These are phyloP conservation scores for Chloroceryle amazona DNA, from an alignment of 2,797 vertebrate species.

Conservation along the genomic window DNA sequence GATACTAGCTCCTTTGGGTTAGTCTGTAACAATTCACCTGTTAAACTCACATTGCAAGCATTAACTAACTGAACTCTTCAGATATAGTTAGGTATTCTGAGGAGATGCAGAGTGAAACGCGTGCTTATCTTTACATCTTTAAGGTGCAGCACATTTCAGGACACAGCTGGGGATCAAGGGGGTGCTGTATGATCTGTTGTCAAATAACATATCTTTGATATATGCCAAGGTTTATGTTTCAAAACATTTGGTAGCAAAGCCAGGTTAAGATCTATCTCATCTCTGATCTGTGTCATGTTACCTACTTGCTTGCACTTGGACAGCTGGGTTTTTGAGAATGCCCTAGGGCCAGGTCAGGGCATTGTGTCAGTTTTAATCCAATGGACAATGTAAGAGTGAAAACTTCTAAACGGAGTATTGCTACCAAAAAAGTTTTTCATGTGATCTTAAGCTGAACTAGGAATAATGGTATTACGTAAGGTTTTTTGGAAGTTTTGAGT, in stretches of 20 bases:
- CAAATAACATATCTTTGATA: not conserved
- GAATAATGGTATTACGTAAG: not conserved
- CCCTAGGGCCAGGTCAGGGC: accelerated
- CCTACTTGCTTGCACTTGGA: not conserved
- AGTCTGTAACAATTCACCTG: not conserved
- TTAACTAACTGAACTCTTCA: not conserved
- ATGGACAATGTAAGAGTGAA: not conserved
- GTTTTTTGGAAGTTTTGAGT: not conserved
- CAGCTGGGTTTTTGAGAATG: not conserved
- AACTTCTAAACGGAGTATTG: not conserved
- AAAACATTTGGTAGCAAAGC: not conserved
- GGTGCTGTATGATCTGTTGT: not conserved
- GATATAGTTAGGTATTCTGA: not conserved
- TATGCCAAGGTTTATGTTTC: accelerated
- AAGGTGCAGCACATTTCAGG: not conserved
- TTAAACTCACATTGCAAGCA: not conserved
- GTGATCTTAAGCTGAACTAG: not conserved
- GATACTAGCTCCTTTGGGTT: not conserved
- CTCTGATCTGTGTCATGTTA: not conserved
- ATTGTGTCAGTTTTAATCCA: not conserved
- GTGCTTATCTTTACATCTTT: not conserved
- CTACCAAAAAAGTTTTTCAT: not conserved
- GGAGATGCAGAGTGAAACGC: not conserved
- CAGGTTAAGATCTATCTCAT: not conserved
- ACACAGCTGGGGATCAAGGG: not conserved